Evolutionary conservation across 92 coral and sea anemone genomes (phyloP), one percentile per base, ranked within the genome.

Genomic region (Siderastrea siderea): DNA sequence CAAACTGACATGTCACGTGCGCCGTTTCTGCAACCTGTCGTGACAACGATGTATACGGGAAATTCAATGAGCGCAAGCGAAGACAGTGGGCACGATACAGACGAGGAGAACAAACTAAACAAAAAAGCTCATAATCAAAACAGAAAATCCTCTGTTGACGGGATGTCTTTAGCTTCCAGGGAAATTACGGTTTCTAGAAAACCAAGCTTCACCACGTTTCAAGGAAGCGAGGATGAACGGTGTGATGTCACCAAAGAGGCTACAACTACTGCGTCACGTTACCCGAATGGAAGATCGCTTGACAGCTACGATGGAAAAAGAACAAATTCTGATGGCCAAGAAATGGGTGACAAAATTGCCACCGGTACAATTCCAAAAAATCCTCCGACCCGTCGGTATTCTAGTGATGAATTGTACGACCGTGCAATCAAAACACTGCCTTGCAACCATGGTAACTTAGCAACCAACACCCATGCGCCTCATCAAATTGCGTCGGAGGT

Each of bases 201-300:
- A 50, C 85, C 90, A 0, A 93, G 94, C 45, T 93, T 93, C 51
- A 84, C 78, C 61, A 93, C 93, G 6, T 93, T 93, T 61, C 90
- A 90, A 52, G 82, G 82, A 8, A 85, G 89, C 52, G 86, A 74
- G 10, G 82, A 61, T 47, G 96, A 86, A 55, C 38, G 38, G 38
- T 26, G 38, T 26, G 38, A 26, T 26, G 38, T 26, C 38, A 87
- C 62, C 79, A 80, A 19, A 77, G 76, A 57, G 75, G 80, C 50
- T 86, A 80, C 10, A 81, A 58, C 47, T 79, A 62, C 58, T 76
- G 46, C 52, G 82, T 76, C 64, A 84, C 85, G 58, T 47, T 65
- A 55, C 83, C 17, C 68, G 43, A 47, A 57, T 11, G 43, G 53
- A 58, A 60, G 63, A 70, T 59, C 54, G 49, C 78, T 69, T 71